Base-by-base conservation (phyloP, 2,113 vertebrate species). In the Sander vitreus region DNA sequence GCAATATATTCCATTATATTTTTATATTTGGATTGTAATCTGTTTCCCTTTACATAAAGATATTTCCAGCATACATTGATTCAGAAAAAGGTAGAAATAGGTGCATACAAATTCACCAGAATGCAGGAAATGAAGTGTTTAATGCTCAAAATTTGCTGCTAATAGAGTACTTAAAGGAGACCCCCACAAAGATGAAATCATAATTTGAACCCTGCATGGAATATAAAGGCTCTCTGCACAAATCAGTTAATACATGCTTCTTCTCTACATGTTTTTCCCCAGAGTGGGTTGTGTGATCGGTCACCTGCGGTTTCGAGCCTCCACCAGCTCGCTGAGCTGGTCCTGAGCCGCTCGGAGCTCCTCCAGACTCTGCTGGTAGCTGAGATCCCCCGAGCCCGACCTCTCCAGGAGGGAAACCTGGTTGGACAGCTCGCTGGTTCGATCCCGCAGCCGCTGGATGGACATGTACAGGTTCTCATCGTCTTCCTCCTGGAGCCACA, bases 391-490 rank as follows among this genome's bases (percentile, higher is more conserved):
- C 5, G 94, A 93, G 0, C 96, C 96, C 55, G 94, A 89, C 81
- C 95, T 89, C 85, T 97, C 96, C 0, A 96, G 95, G 69, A 95
- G 93, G 21, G 96, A 96, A 15, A 97, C 96, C 77, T 96, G 96
- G 85, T 85, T 96, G 87, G 96, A 95, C 67, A 97, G 94, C 83
- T 97, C 96, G 0, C 90, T 96, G 90, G 96, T 96, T 0, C 95
- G 95, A 75, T 97, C 97, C 18, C 96, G 93, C 14, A 97, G 91
- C 67, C 96, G 95, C 94, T 97, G 96, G 89, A 97, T 97, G 83
- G 96, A 97, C 0, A 95, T 96, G 91, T 97, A 97, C 60, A 97
- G 88, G 90, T 97, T 96, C 91, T 97, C 96, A 3, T 97, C 97
- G 0, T 97, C 96, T 87, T 97, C 96, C 75, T 97, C 97, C 97